Conservation (phyloP, 2,113 vertebrate species). For the Hemiprocne comata region DNA sequence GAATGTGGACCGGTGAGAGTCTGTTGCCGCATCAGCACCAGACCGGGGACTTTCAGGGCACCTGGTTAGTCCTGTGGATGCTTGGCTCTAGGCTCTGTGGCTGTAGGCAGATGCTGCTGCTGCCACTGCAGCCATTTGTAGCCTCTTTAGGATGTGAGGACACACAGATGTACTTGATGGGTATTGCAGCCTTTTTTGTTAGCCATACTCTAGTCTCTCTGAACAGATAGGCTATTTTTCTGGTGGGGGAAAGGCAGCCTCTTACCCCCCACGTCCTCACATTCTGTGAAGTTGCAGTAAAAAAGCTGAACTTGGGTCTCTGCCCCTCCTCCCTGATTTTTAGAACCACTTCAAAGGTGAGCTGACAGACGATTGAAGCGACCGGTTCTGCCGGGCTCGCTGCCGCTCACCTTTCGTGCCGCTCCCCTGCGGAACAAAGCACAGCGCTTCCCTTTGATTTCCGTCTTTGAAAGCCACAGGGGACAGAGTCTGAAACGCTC, state of each 20-base stretch:
- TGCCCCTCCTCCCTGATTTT: conserved; percentile 54
- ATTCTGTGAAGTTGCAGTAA: conserved; percentile 28
- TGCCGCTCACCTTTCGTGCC: conserved; percentile 13
- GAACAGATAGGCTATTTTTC: neutral
- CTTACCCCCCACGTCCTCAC: neutral
- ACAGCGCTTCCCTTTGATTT: conserved; percentile 34
- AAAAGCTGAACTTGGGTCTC: conserved; percentile 30
- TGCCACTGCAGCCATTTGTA: accelerated
- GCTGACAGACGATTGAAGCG: conserved; percentile 17
- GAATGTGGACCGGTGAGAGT: neutral
- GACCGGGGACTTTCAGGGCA: accelerated
- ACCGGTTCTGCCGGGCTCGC: neutral
- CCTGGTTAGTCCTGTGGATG: neutral
- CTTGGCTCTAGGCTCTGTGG: neutral
- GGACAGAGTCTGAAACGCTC: neutral
- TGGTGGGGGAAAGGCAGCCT: neutral
- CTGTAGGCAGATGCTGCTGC: neutral
- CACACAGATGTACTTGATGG: neutral
- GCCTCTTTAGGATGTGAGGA: neutral
- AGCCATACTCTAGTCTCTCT: neutral
- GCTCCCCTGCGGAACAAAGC: conserved; percentile 52
- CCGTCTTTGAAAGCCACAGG: conserved; percentile 20
- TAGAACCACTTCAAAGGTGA: conserved; percentile 57
- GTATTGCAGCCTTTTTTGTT: neutral
- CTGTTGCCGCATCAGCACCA: accelerated